A percentile compares a stretch with the other conserved stretches of the same genome.
phyloP scores from a whole-genome alignment of 2,888 invertebrate species.

The Panzeria rudis region DNA sequence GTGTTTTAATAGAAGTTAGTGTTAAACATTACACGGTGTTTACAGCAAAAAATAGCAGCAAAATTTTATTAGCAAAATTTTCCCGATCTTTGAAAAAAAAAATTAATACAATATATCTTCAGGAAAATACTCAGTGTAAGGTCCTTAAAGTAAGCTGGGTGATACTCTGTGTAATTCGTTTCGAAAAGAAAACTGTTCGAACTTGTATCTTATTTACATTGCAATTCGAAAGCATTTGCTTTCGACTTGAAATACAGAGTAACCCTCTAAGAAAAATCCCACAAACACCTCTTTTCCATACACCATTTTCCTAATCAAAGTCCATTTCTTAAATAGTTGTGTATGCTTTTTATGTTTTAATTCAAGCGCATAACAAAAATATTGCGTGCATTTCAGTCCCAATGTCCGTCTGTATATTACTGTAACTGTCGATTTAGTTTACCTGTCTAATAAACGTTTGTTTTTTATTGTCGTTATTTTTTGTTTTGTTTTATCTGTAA shows the following conservation, averaged over 20 bases:
- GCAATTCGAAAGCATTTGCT: too few relatives aligned
- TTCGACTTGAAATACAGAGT: too few relatives aligned
- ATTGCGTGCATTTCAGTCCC: constrained; percentile 53
- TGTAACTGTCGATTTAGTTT: constrained; percentile 21
- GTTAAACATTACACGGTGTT: background rate
- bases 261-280: too few relatives aligned
- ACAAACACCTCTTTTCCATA: constrained; percentile 16
- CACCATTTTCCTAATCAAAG: background rate
- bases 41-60: background rate
- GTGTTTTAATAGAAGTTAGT: background rate
- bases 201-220: too few relatives aligned
- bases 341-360: constrained; percentile 10
- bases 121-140: too few relatives aligned
- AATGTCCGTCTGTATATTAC: background rate
- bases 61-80: background rate
- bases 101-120: too few relatives aligned
- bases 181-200: too few relatives aligned
- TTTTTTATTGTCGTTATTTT: background rate
- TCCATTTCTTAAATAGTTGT: background rate
- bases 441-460: constrained; percentile 21
- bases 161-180: too few relatives aligned
- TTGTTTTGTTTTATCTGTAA: constrained; percentile 18
- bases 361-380: constrained; percentile 21
- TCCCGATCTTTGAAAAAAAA: too few relatives aligned
- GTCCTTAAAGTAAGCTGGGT: too few relatives aligned